Evolutionary conservation across 2,888 invertebrate species (phyloP).

Genomic region (Cabera pusaria): DNA sequence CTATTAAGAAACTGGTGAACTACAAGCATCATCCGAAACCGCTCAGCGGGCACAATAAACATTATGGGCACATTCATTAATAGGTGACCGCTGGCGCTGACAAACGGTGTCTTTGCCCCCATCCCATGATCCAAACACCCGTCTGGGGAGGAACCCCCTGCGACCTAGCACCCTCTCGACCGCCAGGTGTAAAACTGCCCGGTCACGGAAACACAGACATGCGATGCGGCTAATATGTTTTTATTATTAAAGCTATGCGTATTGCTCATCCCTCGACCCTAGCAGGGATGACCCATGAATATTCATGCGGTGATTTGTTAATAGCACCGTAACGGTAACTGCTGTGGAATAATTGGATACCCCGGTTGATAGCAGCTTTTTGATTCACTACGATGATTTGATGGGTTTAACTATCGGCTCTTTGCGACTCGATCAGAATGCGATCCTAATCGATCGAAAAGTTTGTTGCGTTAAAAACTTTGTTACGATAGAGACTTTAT

Average conservation of each 20-base stretch:
- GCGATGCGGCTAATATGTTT: slow-evolving; percentile 82
- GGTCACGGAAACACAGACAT: slow-evolving; percentile 81
- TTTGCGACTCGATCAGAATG: too few relatives aligned
- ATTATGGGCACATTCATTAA: slow-evolving; percentile 79
- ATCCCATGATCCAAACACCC: slow-evolving; percentile 52
- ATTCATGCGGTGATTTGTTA: slow-evolving; percentile 78
- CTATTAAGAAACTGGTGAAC: slow-evolving; percentile 72
- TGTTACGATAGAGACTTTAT: too few relatives aligned
- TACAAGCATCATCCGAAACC: slow-evolving; percentile 64
- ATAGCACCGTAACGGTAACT: slow-evolving; percentile 40
- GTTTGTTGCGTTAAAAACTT: too few relatives aligned
- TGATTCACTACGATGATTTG: slow-evolving; percentile 20
- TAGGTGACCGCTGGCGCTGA: slow-evolving; percentile 78
- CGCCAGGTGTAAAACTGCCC: slow-evolving; percentile 81
- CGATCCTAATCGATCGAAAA: too few relatives aligned
- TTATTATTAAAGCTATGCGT: slow-evolving; percentile 75
- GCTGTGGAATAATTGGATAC: slow-evolving; percentile 25
- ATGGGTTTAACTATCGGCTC: slow-evolving; percentile 5
- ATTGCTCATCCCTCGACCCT: slow-evolving; percentile 62
- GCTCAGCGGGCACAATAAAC: slow-evolving; percentile 77
- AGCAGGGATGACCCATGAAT: slow-evolving; percentile 71
- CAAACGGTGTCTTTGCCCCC: slow-evolving; percentile 70
- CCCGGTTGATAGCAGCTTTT: slow-evolving; percentile 15
- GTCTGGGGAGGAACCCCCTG: slow-evolving; percentile 28
- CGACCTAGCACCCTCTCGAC: slow-evolving; percentile 45